These are phyloP conservation scores for Cepaea nemoralis DNA, from an alignment of 1,140 invertebrate species.

Conservation along the genomic window DNA sequence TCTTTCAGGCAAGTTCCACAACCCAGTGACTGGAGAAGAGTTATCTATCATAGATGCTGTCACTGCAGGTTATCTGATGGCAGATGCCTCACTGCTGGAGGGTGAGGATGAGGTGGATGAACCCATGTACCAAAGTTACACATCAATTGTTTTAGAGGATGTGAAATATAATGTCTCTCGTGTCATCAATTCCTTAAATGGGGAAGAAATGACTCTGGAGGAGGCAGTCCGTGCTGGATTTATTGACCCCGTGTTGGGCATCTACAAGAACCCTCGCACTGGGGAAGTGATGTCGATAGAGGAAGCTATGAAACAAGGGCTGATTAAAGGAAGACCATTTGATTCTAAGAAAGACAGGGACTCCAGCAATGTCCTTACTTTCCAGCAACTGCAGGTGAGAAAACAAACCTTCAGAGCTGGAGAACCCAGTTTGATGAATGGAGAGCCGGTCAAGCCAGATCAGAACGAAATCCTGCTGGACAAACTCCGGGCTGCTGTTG, in stretches of 20 bases:
- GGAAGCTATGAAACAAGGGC: constrained; percentile 74
- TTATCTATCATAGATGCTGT: constrained; percentile 68
- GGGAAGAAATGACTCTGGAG: constrained; percentile 64
- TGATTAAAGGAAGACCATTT: constrained; percentile 69
- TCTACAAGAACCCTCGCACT: constrained; percentile 64
- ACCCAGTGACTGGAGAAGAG: constrained; percentile 67
- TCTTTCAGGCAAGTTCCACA: constrained; percentile 63
- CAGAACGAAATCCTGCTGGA: constrained; percentile 53
- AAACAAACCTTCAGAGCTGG: constrained; percentile 73
- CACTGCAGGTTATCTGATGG: constrained; percentile 64
- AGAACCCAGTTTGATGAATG: constrained; percentile 83
- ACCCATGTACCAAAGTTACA: constrained; percentile 47
- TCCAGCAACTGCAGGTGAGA: constrained; percentile 63
- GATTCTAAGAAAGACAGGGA: constrained; percentile 58
- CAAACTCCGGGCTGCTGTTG: constrained; percentile 75
- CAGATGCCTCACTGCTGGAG: constrained; percentile 51
- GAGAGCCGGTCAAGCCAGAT: constrained; percentile 66
- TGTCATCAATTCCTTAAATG: constrained; percentile 64
- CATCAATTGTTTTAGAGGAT: constrained; percentile 62
- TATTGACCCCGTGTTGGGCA: constrained; percentile 60
- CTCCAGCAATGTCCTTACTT: constrained; percentile 82
- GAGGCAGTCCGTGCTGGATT: constrained; percentile 64
- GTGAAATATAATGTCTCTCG: constrained; percentile 55
- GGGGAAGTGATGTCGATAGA: constrained; percentile 71
- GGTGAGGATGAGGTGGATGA: constrained; percentile 49